A percentile compares a stretch with the other conserved stretches of the same genome.
phyloP scores from a whole-genome alignment of 2,888 invertebrate species.

The Agrilus biguttatus region DNA sequence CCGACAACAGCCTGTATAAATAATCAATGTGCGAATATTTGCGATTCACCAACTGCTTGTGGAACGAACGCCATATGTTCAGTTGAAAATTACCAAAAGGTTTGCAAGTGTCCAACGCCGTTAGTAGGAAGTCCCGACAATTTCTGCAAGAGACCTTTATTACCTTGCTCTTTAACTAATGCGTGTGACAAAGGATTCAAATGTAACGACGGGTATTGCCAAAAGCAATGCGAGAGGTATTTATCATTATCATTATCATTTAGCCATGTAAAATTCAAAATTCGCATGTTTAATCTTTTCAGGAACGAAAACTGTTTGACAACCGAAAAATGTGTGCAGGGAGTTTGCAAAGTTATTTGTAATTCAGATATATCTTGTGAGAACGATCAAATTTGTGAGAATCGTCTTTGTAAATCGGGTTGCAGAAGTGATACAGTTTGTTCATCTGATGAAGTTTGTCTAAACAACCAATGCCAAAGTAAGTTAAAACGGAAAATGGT shows the following conservation, averaged over 20 bases:
- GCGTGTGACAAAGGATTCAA: constrained; percentile 58
- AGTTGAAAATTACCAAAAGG: constrained; percentile 54
- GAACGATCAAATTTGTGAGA: constrained; percentile 73
- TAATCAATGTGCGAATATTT: constrained; percentile 67
- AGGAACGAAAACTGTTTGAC: constrained; percentile 70
- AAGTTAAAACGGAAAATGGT: constrained; percentile 15
- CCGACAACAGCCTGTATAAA: constrained; percentile 56
- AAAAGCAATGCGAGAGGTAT: constrained; percentile 62
- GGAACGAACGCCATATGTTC: constrained; percentile 70
- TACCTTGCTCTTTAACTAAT: constrained; percentile 46
- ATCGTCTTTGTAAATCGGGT: constrained; percentile 71
- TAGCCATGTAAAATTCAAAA: not conserved
- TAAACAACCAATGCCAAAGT: constrained; percentile 71
- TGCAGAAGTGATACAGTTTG: constrained; percentile 77
- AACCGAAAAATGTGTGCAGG: constrained; percentile 74
- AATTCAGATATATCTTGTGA: constrained; percentile 74
- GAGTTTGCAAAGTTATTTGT: constrained; percentile 71
- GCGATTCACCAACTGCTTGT: constrained; percentile 61
- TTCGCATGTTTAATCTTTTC: constrained; percentile 15
- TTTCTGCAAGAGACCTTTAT: constrained; percentile 55
- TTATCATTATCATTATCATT: constrained; percentile 12
- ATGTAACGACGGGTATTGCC: constrained; percentile 67
- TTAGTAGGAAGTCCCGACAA: constrained; percentile 61
- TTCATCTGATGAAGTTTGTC: constrained; percentile 58
- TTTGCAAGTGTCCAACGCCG: constrained; percentile 57